Percentiles rank a stretch among this genome's conserved stretches.
phyloP scores from a whole-genome alignment of 64 coral and sea anemone species.

The Stichodactyla mertensii region DNA sequence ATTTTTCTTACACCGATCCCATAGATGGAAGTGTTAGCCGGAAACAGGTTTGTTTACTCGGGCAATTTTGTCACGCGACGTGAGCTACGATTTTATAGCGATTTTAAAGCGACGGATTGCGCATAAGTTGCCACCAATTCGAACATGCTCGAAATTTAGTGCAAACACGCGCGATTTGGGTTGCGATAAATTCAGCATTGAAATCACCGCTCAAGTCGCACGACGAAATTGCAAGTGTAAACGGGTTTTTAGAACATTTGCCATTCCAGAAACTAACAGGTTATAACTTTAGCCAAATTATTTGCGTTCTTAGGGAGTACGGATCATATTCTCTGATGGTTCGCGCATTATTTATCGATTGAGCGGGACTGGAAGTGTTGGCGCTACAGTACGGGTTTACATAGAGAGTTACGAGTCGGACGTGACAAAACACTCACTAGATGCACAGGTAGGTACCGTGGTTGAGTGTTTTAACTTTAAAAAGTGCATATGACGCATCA shows the following conservation, averaged over 20 bases:
- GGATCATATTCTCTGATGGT: slow-evolving; percentile 79
- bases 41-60: slow-evolving; percentile 62
- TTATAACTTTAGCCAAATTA: background rate
- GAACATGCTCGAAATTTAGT: no score
- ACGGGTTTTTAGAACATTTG: no score
- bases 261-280: no score
- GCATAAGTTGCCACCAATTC: no score
- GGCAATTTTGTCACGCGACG: no score
- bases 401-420: slow-evolving; percentile 92
- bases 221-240: no score
- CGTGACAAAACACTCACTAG: slow-evolving; percentile 59
- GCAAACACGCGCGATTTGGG: no score
- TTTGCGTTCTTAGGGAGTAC: slow-evolving; percentile 55
- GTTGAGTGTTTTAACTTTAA: no score
- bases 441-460: slow-evolving; percentile 68
- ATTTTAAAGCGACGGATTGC: no score
- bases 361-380: slow-evolving; percentile 94
- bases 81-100: no score
- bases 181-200: background rate
- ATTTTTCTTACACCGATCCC: slow-evolving; percentile 96
- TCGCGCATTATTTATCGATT: slow-evolving; percentile 84
- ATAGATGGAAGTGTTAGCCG: slow-evolving; percentile 77
- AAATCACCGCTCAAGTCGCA: no score
- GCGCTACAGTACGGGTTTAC: slow-evolving; percentile 89
- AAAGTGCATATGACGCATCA: background rate